A percentile compares a stretch with the other conserved stretches of the same genome.
These are phyloP conservation scores for Mantis religiosa DNA, from an alignment of 2,888 invertebrate species.

Conservation along the genomic window DNA sequence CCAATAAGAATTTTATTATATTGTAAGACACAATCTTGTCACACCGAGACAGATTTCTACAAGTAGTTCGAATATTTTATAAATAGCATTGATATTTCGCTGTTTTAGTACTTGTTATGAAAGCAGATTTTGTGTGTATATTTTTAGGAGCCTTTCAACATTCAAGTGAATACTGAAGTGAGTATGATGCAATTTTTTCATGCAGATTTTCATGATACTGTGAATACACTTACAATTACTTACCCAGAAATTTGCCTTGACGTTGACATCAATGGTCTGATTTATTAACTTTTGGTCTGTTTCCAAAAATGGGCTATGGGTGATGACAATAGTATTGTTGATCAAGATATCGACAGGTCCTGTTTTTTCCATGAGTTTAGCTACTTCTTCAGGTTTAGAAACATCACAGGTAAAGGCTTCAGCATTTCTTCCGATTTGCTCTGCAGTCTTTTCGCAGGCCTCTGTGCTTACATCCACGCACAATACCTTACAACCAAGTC, in stretches of 20 bases:
- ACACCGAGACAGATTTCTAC: no score
- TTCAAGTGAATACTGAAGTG: no score
- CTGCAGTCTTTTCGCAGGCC: neutral
- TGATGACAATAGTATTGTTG: slow-evolving; percentile 24
- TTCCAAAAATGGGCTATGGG: neutral
- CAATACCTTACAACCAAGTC: slow-evolving; percentile 4
- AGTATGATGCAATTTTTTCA: no score
- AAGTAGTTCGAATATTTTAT: no score
- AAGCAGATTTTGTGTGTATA: no score
- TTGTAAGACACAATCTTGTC: no score
- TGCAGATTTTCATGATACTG: no score
- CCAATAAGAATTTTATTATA: no score
- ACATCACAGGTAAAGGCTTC: slow-evolving; percentile 20
- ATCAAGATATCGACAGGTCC: slow-evolving; percentile 21
- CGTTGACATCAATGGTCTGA: slow-evolving; percentile 16
- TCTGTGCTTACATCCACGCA: slow-evolving; percentile 7
- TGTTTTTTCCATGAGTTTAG: neutral
- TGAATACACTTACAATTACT: neutral
- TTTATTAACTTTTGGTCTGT: neutral
- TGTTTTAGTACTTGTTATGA: no score
- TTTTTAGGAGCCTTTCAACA: no score
- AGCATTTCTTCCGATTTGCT: neutral
- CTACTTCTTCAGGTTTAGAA: slow-evolving; percentile 7
- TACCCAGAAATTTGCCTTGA: slow-evolving; percentile 23
- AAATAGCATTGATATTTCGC: no score